Evolutionary conservation across 1,140 invertebrate genomes (phyloP).

Genomic region (Lucilia sericata): DNA sequence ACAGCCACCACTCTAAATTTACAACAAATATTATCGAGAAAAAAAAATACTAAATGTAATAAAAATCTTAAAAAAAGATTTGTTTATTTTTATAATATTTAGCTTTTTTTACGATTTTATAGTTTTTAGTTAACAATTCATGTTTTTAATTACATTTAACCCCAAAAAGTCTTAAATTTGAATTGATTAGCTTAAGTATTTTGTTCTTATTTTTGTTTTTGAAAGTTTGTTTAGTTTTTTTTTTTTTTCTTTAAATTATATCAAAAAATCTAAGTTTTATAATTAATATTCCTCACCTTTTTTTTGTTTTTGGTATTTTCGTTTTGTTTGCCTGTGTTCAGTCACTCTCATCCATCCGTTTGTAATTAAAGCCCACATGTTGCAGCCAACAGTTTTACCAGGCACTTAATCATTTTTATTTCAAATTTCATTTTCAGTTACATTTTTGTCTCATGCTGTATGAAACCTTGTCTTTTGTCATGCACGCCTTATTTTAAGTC

Average conservation of each 20-base stretch:
- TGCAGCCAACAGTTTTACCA: not conserved
- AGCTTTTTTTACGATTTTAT: not conserved
- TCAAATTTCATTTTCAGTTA: not conserved
- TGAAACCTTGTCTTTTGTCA: constrained; percentile 17
- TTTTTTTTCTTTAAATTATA: not conserved
- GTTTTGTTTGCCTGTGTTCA: too few species aligned
- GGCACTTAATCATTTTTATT: not conserved
- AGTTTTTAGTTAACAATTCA: not conserved
- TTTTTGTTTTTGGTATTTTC: not conserved
- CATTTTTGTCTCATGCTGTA: not conserved
- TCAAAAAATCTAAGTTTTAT: not conserved
- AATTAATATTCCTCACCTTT: not conserved
- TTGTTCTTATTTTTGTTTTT: not conserved
- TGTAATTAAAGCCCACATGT: constrained; percentile 14
- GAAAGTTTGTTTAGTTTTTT: not conserved
- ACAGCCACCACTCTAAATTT: constrained; percentile 14
- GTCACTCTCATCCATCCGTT: constrained; percentile 20
- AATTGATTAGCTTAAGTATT: constrained; percentile 10
- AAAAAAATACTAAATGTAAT: too few species aligned
- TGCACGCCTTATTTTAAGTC: constrained; percentile 13
- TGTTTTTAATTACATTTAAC: constrained; percentile 27
- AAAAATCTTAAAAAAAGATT: not conserved
- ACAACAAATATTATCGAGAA: too few species aligned
- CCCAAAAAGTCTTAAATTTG: constrained; percentile 21
- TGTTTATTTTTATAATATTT: not conserved